phyloP scores from a whole-genome alignment of 2,888 invertebrate genomes.

The Deladenus siricidicola region DNA sequence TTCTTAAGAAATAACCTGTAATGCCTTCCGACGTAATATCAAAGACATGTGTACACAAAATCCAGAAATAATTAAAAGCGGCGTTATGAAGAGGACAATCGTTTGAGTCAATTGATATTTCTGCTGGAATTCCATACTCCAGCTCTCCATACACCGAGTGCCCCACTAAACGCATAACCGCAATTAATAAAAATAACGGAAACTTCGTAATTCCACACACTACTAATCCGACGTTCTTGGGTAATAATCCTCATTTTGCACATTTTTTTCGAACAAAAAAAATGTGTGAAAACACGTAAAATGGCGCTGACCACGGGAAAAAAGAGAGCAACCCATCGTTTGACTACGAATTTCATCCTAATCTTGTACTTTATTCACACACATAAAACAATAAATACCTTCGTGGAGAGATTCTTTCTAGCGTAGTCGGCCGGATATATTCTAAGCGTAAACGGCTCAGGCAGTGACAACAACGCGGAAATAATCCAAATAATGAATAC shows the following conservation, averaged over 20 bases:
- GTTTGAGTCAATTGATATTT: conserved; percentile 61
- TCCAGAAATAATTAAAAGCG: conserved; percentile 72
- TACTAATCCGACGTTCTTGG: no score
- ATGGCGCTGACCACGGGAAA: no score
- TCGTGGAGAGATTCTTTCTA: conserved; percentile 38
- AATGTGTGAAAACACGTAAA: no score
- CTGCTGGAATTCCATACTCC: conserved; percentile 44
- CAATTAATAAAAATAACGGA: no score
- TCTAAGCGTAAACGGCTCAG: conserved; percentile 45
- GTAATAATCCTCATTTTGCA: no score
- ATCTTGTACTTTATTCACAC: not conserved
- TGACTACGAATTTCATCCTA: conserved; percentile 2
- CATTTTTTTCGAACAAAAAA: no score
- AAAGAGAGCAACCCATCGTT: no score
- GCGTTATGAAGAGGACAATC: conserved; percentile 70
- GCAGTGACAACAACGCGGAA: conserved; percentile 38
- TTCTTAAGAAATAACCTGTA: conserved; percentile 29
- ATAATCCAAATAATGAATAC: conserved; percentile 41
- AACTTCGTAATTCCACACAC: no score
- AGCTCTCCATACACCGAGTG: conserved; percentile 39
- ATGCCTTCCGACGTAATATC: conserved; percentile 70
- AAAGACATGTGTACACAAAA: conserved; percentile 75
- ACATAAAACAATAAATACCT: conserved; percentile 26
- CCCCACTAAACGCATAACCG: conserved; percentile 42
- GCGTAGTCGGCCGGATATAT: conserved; percentile 37